Conservation (phyloP, 1,140 invertebrate species). For the Scaptomyza montana region DNA sequence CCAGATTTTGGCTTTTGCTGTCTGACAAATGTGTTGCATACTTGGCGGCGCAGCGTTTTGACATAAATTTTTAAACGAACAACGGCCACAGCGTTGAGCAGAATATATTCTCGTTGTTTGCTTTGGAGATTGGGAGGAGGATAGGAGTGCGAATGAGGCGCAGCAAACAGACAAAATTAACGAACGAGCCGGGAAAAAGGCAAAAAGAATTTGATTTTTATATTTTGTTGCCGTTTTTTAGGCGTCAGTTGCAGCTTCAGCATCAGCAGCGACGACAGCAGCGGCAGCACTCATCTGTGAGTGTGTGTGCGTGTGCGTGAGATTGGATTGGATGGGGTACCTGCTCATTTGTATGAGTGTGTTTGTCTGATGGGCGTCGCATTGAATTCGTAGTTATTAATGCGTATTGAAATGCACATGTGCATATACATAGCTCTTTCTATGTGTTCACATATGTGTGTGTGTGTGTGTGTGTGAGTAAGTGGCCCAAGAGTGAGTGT, state of each 20-base stretch:
- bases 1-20: constrained; percentile 25
- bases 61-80: constrained; percentile 45
- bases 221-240: constrained; percentile 78
- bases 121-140: neutral
- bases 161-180: constrained; percentile 66
- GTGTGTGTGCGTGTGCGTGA: constrained; percentile 17
- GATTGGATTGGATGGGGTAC: constrained; percentile 26
- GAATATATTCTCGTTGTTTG: constrained; percentile 9
- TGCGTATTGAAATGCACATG: constrained; percentile 74
- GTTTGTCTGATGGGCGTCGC: constrained; percentile 56
- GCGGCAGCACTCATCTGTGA: constrained; percentile 9
- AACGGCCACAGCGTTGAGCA: constrained; percentile 5
- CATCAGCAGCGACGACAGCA: constrained; percentile 17
- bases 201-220: constrained; percentile 75
- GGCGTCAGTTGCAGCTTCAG: constrained; percentile 65
- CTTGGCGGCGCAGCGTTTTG: constrained; percentile 40
- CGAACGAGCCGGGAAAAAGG: constrained; percentile 58
- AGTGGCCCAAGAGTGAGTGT: constrained; percentile 27
- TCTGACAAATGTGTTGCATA: constrained; percentile 44
- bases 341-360: constrained; percentile 11
- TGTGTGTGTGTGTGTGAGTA: constrained; percentile 47
- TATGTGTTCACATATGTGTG: constrained; percentile 17
- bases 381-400: constrained; percentile 81
- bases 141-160: constrained; percentile 47
- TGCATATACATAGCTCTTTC: constrained; percentile 45